Percentiles rank a stretch among this genome's conserved stretches.
phyloP scores from a whole-genome alignment of 2,888 invertebrate species.

The Amphipyra berbera region DNA sequence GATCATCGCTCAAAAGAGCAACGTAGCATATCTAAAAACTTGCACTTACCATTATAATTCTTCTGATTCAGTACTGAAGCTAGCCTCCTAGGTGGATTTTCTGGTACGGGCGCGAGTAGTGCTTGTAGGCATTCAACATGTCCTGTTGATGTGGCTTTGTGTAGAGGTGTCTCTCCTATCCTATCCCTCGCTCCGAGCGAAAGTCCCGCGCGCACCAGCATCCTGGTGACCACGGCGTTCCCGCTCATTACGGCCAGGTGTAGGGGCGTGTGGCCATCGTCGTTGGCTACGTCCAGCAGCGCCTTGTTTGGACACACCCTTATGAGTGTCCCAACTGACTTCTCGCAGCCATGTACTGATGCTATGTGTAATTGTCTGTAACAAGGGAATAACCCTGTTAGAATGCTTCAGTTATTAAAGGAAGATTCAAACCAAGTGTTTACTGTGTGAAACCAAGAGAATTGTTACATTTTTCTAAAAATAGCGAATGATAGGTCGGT shows the following conservation, averaged over 20 bases:
- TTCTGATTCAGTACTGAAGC: constrained; percentile 93
- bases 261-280: constrained; percentile 94
- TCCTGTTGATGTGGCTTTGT: constrained; percentile 94
- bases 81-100: constrained; percentile 75
- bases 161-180: constrained; percentile 96
- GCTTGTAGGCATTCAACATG: constrained; percentile 93
- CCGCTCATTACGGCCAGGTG: constrained; percentile 95
- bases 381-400: constrained; percentile 54
- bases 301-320: constrained; percentile 94
- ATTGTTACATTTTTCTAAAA: constrained; percentile 21
- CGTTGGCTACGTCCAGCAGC: constrained; percentile 94
- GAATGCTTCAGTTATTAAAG: not conserved
- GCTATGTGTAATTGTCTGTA: constrained; percentile 96
- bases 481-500: constrained; percentile 20
- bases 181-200: constrained; percentile 91
- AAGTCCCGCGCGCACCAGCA: constrained; percentile 95
- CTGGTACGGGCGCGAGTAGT: constrained; percentile 91
- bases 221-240: constrained; percentile 93
- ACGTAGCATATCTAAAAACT: constrained; percentile 4
- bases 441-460: not conserved
- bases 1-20: constrained; percentile 27
- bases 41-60: constrained; percentile 95
- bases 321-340: constrained; percentile 93
- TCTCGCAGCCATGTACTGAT: constrained; percentile 93
- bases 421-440: not conserved